These are phyloP conservation scores for Cynoglossus semilaevis DNA, from an alignment of 2,113 vertebrate genomes.

Conservation along the genomic window DNA sequence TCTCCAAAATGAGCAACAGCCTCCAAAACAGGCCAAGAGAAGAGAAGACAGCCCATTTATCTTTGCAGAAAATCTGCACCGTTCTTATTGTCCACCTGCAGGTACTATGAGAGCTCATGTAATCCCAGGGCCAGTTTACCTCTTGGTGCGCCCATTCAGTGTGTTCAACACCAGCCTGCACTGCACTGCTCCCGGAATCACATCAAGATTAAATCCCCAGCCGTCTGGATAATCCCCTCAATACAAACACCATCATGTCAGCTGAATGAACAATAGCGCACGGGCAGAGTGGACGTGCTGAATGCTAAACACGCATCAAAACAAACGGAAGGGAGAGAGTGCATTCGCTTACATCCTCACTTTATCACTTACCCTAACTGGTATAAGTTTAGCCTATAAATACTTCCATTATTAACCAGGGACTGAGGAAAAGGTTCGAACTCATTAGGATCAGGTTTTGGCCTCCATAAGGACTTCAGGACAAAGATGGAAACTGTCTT, in stretches of 20 bases:
- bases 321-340: too few relatives aligned
- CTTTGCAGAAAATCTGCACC: conserved; percentile 41
- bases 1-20: conserved; percentile 28
- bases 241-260: conserved; percentile 61
- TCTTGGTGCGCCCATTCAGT: conserved; percentile 27
- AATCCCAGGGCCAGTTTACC: conserved; percentile 39
- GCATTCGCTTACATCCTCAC: too few relatives aligned
- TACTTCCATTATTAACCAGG: too few relatives aligned
- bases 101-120: conserved; percentile 20
- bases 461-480: too few relatives aligned
- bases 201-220: conserved; percentile 28
- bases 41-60: conserved; percentile 47
- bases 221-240: conserved; percentile 52
- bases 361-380: too few relatives aligned
- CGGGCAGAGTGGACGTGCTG: conserved; percentile 6
- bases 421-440: too few relatives aligned
- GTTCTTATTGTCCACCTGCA: conserved; percentile 23
- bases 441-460: too few relatives aligned
- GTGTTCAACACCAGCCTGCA: conserved; percentile 29
- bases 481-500: too few relatives aligned
- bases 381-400: too few relatives aligned
- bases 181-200: conserved; percentile 24
- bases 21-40: conserved; percentile 12
- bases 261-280: conserved; percentile 39
- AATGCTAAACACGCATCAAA: conserved; percentile 6